Evolutionary conservation across 2,888 invertebrate genomes (phyloP).

Genomic region (Chloromyia formosa): DNA sequence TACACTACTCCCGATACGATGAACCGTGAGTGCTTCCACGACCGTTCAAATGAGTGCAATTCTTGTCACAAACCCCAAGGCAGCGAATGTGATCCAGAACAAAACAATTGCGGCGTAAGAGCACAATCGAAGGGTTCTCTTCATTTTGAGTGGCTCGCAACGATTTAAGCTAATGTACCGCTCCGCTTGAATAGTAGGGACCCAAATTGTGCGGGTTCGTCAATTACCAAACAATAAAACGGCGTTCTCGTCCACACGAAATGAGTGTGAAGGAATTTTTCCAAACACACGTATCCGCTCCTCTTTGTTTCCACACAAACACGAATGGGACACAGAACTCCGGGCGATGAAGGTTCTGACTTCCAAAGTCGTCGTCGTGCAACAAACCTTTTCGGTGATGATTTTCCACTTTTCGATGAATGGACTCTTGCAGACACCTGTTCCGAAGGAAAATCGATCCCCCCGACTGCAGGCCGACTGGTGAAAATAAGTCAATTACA

Average conservation of each 20-base stretch:
- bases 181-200: background rate
- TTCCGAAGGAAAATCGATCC: background rate
- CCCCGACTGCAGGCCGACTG: background rate
- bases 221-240: background rate
- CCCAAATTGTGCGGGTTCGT: background rate
- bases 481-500: background rate
- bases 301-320: constrained; percentile 22
- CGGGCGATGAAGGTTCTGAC: constrained; percentile 8
- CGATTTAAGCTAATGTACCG: background rate
- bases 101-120: constrained; percentile 29
- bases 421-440: background rate
- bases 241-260: background rate
- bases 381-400: constrained; percentile 27
- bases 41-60: constrained; percentile 39
- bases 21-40: too few relatives aligned
- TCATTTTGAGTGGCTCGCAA: constrained; percentile 16
- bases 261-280: background rate
- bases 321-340: background rate
- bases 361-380: too few relatives aligned
- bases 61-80: constrained; percentile 44
- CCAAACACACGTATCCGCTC: background rate
- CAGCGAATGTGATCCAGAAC: constrained; percentile 45
- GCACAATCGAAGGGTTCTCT: constrained; percentile 1
- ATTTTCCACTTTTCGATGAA: background rate
- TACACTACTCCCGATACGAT: background rate